Conservation (phyloP, 2,888 invertebrate species). For the Hartigia nigra region DNA sequence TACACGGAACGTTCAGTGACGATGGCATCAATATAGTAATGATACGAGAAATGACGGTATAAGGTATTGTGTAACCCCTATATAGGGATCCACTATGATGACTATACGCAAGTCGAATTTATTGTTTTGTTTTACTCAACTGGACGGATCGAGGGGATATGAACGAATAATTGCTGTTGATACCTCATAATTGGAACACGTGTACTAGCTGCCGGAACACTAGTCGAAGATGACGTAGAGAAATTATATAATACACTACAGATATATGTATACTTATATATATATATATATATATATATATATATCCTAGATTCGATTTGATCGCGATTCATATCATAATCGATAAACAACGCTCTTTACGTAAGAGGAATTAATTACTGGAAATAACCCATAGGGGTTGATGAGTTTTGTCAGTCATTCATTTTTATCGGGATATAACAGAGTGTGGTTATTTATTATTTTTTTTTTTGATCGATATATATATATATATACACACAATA, state of each 20-base stretch:
- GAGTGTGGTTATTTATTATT: neutral
- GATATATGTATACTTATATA: too few relatives aligned
- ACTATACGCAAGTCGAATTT: neutral
- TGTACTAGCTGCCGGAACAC: constrained; percentile 23
- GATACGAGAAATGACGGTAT: neutral
- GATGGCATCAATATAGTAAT: neutral
- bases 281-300: too few relatives aligned
- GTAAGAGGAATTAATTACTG: neutral
- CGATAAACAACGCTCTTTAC: neutral
- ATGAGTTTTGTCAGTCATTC: neutral
- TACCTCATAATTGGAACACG: constrained; percentile 38
- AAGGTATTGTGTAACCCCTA: neutral
- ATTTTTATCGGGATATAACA: neutral
- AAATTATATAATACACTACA: neutral
- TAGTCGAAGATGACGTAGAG: neutral
- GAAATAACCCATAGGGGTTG: too few relatives aligned
- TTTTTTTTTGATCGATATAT: neutral
- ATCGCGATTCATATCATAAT: neutral
- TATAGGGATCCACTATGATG: neutral
- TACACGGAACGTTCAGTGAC: neutral
- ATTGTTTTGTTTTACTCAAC: neutral
- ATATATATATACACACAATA: too few relatives aligned
- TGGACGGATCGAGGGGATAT: neutral
- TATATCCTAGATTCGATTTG: too few relatives aligned
- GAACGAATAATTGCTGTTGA: constrained; percentile 16